phyloP scores from a whole-genome alignment of 35 echinoderm and acorn worm genomes.

The Amphiura filiformis region DNA sequence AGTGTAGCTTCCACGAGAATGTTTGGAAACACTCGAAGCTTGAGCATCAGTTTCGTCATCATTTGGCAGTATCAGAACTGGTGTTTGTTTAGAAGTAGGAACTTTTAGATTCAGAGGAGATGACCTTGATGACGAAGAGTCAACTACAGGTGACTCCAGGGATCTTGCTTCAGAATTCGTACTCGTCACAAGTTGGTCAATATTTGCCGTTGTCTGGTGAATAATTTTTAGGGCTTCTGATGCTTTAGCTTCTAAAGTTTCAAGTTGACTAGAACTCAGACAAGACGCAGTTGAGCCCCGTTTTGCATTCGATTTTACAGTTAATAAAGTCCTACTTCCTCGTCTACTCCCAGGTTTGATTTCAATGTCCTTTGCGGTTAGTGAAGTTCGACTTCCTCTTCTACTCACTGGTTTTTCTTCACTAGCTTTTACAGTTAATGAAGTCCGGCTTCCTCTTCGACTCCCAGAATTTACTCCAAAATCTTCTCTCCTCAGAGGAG shows the following conservation, averaged over 20 bases:
- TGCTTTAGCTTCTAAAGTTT: slow-evolving; percentile 2
- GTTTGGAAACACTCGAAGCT: no score
- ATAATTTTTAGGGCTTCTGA: slow-evolving; percentile 1
- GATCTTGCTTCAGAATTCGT: not conserved
- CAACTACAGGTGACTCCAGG: not conserved
- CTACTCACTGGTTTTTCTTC: no score
- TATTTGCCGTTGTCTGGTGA: not conserved
- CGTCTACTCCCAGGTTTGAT: not conserved
- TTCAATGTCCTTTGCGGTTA: no score
- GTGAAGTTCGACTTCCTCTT: no score
- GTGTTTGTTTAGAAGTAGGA: not conserved
- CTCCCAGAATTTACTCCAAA: no score
- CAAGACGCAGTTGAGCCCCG: not conserved
- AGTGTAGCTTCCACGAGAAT: not conserved
- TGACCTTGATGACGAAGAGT: not conserved
- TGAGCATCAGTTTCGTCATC: not conserved
- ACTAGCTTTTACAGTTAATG: no score
- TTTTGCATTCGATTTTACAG: not conserved
- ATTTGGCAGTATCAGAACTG: not conserved
- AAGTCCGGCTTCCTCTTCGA: no score
- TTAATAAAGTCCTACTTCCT: not conserved
- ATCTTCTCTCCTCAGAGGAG: no score
- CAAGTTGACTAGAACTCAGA: not conserved
- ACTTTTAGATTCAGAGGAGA: not conserved
- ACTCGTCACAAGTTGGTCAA: no score